Evolutionary conservation across 2,888 invertebrate species (phyloP).

Genomic region (Idaea biselata): DNA sequence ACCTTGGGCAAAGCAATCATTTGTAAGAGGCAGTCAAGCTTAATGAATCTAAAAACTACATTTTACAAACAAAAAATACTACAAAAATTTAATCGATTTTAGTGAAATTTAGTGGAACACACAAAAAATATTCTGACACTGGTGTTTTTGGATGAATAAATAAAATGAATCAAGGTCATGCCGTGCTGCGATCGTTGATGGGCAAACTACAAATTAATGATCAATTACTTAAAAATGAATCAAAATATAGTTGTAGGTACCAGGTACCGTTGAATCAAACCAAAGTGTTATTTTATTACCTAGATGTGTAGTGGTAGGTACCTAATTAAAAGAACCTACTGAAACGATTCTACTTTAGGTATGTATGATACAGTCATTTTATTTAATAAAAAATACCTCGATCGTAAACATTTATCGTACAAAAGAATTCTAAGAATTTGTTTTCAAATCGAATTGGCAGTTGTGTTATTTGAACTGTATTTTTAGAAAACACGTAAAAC

Average conservation of each 20-base stretch:
- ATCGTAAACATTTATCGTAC: neutral
- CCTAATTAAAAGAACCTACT: too few species aligned
- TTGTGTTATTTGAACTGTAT: slow-evolving; percentile 18
- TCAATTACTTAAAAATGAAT: slow-evolving; percentile 24
- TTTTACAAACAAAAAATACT: slow-evolving; percentile 34
- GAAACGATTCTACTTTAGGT: too few species aligned
- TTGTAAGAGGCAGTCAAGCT: slow-evolving; percentile 42
- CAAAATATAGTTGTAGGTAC: too few species aligned
- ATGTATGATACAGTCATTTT: too few species aligned
- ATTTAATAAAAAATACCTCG: too few species aligned
- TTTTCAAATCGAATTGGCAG: slow-evolving; percentile 25
- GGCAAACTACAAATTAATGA: slow-evolving; percentile 31
- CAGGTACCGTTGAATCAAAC: too few species aligned
- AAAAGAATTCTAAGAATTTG: slow-evolving; percentile 19
- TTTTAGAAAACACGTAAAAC: slow-evolving; percentile 24
- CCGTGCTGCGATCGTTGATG: slow-evolving; percentile 38
- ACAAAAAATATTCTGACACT: slow-evolving; percentile 36
- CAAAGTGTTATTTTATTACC: too few species aligned
- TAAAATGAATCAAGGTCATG: slow-evolving; percentile 46
- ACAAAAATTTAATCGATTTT: slow-evolving; percentile 34
- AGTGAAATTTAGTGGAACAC: slow-evolving; percentile 24
- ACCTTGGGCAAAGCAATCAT: slow-evolving; percentile 42
- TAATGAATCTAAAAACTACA: slow-evolving; percentile 37
- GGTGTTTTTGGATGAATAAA: slow-evolving; percentile 43
- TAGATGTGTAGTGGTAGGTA: too few species aligned